Conservation (phyloP, 2,888 invertebrate species). For the Diarsia mendica region DNA sequence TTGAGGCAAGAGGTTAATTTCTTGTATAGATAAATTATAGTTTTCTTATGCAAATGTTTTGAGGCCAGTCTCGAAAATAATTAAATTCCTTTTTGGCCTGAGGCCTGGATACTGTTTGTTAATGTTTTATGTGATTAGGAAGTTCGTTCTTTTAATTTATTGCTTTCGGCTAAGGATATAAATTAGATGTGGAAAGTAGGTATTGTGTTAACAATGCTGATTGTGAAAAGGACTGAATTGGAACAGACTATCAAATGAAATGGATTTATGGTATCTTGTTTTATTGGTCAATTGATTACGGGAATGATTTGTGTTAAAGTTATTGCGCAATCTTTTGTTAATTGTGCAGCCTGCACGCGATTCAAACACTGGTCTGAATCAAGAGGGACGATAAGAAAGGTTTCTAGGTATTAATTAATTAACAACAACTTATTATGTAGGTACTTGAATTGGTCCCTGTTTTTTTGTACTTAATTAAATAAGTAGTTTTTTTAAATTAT, state of each 20-base stretch:
- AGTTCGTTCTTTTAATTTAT: conserved; percentile 72
- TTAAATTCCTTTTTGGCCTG: conserved; percentile 86
- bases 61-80: conserved; percentile 83
- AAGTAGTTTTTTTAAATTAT: too few species aligned
- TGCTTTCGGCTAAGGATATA: conserved; percentile 54
- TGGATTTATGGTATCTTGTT: conserved; percentile 36
- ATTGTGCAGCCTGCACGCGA: conserved; percentile 10
- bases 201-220: conserved; percentile 48
- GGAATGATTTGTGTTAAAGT: conserved; percentile 10
- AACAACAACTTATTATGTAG: too few species aligned
- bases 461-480: too few species aligned
- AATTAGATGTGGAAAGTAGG: conserved; percentile 50
- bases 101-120: conserved; percentile 81
- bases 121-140: conserved; percentile 86
- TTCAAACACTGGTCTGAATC: background rate
- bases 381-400: too few species aligned
- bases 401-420: too few species aligned
- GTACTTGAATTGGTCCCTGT: too few species aligned
- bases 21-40: conserved; percentile 87
- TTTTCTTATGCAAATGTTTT: conserved; percentile 88
- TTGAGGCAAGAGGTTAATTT: conserved; percentile 87
- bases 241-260: conserved; percentile 20
- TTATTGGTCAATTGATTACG: conserved; percentile 34
- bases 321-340: conserved; percentile 1
- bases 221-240: conserved; percentile 45